Conservation (phyloP, 2,888 invertebrate genomes). For the Macaria liturata region DNA sequence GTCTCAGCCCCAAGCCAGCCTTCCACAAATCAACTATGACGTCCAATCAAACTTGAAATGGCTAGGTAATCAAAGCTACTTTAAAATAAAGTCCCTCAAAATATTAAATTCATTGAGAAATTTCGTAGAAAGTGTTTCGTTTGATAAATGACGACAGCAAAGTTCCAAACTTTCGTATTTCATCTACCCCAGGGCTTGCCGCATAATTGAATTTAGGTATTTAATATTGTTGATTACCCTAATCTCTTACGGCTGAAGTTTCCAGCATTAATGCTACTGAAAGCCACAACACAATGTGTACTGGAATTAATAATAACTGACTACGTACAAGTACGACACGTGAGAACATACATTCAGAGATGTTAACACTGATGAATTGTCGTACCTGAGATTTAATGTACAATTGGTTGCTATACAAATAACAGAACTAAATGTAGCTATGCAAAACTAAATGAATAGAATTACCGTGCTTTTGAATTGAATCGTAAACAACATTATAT, state of each 20-base stretch:
- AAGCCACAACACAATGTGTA: slow-evolving; percentile 21
- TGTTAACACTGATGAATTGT: neutral
- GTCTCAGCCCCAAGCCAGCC: too few relatives aligned
- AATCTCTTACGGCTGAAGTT: slow-evolving; percentile 35
- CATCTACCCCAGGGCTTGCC: slow-evolving; percentile 32
- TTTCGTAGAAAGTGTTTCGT: slow-evolving; percentile 29
- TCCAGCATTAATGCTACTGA: slow-evolving; percentile 24
- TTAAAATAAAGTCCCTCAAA: slow-evolving; percentile 14
- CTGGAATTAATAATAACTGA: slow-evolving; percentile 18
- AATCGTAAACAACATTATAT: too few relatives aligned
- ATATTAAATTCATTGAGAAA: slow-evolving; percentile 25
- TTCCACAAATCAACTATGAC: neutral
- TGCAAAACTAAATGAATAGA: too few relatives aligned
- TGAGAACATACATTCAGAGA: slow-evolving; percentile 1
- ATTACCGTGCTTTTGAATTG: too few relatives aligned
- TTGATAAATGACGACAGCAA: slow-evolving; percentile 36
- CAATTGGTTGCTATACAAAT: neutral
- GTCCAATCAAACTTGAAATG: slow-evolving; percentile 1
- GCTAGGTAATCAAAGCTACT: slow-evolving; percentile 5
- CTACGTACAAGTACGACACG: neutral
- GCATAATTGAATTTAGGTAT: slow-evolving; percentile 36
- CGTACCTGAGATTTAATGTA: too few relatives aligned
- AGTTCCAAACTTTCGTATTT: slow-evolving; percentile 37
- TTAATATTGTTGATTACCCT: slow-evolving; percentile 39
- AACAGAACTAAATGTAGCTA: too few relatives aligned